These are phyloP conservation scores for Cerastis leucographa DNA, from an alignment of 2,888 invertebrate species.

Conservation along the genomic window DNA sequence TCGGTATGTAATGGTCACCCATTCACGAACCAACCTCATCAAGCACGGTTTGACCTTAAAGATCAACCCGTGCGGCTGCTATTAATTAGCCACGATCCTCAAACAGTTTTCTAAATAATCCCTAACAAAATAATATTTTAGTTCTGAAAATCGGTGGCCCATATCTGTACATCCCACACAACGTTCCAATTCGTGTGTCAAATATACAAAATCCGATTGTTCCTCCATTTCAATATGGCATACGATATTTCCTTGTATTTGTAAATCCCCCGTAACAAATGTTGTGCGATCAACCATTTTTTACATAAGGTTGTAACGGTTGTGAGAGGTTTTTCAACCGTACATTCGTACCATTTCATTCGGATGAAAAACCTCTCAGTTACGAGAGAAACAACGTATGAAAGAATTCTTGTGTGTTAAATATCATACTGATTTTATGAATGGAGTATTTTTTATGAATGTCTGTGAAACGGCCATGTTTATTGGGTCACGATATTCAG, in stretches of 20 bases:
- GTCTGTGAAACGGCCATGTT: not conserved
- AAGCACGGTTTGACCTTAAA: no score
- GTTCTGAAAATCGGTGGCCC: not conserved
- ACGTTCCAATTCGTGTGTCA: not conserved
- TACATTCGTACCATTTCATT: no score
- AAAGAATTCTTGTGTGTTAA: slow-evolving; percentile 18
- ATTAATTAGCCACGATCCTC: no score
- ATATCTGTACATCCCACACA: not conserved
- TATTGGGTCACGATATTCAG: not conserved
- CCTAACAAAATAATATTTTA: not conserved
- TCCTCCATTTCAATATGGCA: not conserved
- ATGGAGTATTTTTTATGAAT: not conserved
- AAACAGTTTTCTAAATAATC: slow-evolving; percentile 6
- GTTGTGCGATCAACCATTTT: slow-evolving; percentile 40
- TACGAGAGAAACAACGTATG: not conserved
- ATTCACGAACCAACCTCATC: no score
- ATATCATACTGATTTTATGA: not conserved
- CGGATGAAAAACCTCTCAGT: slow-evolving; percentile 29
- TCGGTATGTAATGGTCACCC: no score
- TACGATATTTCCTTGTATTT: slow-evolving; percentile 12
- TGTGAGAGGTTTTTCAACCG: no score
- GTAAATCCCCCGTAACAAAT: slow-evolving; percentile 37
- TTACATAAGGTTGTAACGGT: slow-evolving; percentile 9
- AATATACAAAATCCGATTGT: slow-evolving; percentile 13
- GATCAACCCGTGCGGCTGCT: no score